Evolutionary conservation across 2,888 invertebrate species (phyloP), one percentile per base, ranked within the genome.

Genomic region (Mesorhabditis belari): DNA sequence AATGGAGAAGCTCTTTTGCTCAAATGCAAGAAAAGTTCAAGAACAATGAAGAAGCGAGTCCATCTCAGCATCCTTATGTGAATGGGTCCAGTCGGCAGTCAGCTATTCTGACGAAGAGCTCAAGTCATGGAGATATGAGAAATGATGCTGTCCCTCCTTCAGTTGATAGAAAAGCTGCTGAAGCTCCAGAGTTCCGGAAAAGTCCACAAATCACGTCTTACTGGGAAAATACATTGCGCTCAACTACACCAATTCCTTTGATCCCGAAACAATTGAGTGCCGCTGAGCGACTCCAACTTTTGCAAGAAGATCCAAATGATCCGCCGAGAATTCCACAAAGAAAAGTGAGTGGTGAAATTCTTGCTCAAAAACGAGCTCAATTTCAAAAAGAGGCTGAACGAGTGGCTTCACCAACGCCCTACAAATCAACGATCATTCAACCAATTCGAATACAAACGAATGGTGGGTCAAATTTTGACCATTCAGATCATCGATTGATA

Each of bases 231-330:
- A 74, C 74, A 6, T 69, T 76, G 26, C 67, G 67, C 24, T 65
- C 64, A 12, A 61, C 77, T 1, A 67, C 71, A 6, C 62, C 73
- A 1, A 63, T 73, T 50, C 70, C 69, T 49, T 62, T 71, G 9
- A 66, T 76, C 44, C 64, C 74, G n/a, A 60, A 70, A 27, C 66
- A 69, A 52, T 53, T 78, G 25, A 73, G 75, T 4, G 77, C 79
- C 4, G 77, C 79, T 0, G 79, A 79, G 63, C 68, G 77, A 17
- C 66, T 79, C 17, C 75, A 75, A 59, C 63, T 76, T 64, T 70
- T 79, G 4, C 77, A 79, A 53, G 77, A 77, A 54, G 67, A 72
- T 3, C 57, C 71, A 4, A 71, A 76, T 55, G 65, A 58, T 0
- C 64, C 63, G 24, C 62, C 61, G 3, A 49, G 23, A 21, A 55